Evolutionary conservation across 2,797 vertebrate genomes (phyloP).

Genomic region (Orientallactaga sibirica): DNA sequence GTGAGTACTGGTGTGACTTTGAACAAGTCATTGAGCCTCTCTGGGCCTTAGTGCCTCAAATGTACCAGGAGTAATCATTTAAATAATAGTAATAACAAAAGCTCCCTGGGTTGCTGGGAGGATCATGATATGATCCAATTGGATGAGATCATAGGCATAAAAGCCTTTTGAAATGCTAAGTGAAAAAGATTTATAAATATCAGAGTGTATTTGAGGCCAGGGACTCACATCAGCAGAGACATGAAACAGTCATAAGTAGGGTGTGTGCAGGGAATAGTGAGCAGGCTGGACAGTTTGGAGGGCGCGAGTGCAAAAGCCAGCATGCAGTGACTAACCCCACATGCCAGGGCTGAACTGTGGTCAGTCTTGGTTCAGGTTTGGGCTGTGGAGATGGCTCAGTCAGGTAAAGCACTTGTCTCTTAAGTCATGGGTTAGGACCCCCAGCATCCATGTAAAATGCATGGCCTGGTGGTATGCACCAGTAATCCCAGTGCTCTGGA

Average conservation of each 20-base stretch:
- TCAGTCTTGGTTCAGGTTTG: too few species aligned
- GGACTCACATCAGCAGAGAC: slow-evolving; percentile 53
- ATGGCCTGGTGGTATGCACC: too few species aligned
- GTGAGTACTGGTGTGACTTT: slow-evolving; percentile 65
- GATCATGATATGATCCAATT: slow-evolving; percentile 66
- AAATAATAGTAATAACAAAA: slow-evolving; percentile 78
- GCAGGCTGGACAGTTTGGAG: neutral
- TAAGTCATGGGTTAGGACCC: too few species aligned
- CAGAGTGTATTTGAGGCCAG: slow-evolving; percentile 74
- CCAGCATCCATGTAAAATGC: too few species aligned
- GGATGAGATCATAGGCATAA: slow-evolving; percentile 76
- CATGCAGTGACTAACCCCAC: fast-evolving
- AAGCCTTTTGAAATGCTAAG: slow-evolving; percentile 82
- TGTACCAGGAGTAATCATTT: slow-evolving; percentile 73
- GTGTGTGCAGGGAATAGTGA: neutral
- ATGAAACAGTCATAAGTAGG: slow-evolving; percentile 27
- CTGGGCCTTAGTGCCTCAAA: slow-evolving; percentile 48
- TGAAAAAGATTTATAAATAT: slow-evolving; percentile 78
- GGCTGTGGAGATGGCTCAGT: too few species aligned
- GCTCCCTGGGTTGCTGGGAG: slow-evolving; percentile 67
- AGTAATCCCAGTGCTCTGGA: too few species aligned
- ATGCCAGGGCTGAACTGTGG: neutral
- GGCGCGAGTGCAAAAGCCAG: neutral
- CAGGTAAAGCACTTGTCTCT: too few species aligned
- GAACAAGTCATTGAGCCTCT: slow-evolving; percentile 71